Conservation (phyloP, 2,888 invertebrate species). For the Ormyrus pomaceus region DNA sequence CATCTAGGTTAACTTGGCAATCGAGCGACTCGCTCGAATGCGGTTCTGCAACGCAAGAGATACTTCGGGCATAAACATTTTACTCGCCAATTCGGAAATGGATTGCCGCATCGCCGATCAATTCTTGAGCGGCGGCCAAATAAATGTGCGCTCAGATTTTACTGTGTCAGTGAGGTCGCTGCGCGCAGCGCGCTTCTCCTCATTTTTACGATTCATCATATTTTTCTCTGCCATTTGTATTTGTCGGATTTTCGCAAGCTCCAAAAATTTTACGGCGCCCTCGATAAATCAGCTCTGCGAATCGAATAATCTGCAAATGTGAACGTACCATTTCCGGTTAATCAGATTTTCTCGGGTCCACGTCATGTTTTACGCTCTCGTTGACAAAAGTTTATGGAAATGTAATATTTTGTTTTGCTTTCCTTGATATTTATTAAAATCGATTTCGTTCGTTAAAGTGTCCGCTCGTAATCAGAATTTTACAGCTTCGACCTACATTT, state of each 20-base stretch:
- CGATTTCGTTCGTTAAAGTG: too few species aligned
- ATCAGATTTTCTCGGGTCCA: too few species aligned
- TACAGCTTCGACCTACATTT: too few species aligned
- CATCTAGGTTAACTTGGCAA: constrained; percentile 44
- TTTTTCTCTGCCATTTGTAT: constrained; percentile 6
- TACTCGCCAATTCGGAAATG: constrained; percentile 55
- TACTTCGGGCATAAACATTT: constrained; percentile 40
- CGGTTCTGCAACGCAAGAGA: constrained; percentile 12
- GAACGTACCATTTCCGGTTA: too few species aligned
- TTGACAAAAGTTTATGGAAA: too few species aligned
- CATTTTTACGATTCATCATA: constrained; percentile 13
- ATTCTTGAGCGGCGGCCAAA: constrained; percentile 43
- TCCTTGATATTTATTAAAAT: too few species aligned
- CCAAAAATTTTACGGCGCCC: too few species aligned
- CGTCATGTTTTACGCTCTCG: too few species aligned
- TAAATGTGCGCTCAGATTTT: constrained; percentile 15
- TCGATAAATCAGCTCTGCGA: too few species aligned
- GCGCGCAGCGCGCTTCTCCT: background rate
- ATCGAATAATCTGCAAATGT: too few species aligned
- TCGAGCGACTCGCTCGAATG: constrained; percentile 27
- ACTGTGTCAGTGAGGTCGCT: constrained; percentile 25
- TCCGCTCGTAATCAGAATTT: too few species aligned
- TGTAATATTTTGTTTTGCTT: too few species aligned
- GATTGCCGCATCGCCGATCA: constrained; percentile 44
- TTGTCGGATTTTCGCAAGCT: background rate